These are phyloP conservation scores for Platanista minor DNA, from an alignment of 2,113 vertebrate genomes.

Conservation along the genomic window DNA sequence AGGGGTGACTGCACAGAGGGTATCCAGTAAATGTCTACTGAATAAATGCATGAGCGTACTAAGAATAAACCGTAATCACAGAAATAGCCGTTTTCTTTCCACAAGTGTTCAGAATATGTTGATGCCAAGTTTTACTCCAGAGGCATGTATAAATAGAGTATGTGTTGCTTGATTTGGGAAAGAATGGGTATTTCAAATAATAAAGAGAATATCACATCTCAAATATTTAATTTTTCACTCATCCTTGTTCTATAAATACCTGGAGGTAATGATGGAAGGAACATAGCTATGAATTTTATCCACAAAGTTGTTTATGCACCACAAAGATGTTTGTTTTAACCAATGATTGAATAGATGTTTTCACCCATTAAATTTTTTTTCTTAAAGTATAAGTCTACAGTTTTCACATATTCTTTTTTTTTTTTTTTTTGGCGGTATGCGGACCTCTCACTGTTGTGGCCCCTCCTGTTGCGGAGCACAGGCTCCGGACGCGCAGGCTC, in stretches of 20 bases:
- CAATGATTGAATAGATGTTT: neutral
- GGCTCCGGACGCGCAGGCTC: too few species aligned
- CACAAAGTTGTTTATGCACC: neutral
- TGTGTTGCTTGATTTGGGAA: neutral
- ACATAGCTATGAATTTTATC: neutral
- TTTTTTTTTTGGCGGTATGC: too few species aligned
- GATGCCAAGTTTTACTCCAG: neutral
- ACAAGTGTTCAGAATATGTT: neutral
- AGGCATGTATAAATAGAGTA: neutral
- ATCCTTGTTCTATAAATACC: neutral
- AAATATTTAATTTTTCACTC: conserved; percentile 26
- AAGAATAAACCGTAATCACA: neutral
- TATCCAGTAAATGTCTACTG: neutral
- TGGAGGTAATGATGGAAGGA: neutral
- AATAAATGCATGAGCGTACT: neutral
- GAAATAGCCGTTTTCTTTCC: neutral
- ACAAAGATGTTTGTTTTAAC: neutral
- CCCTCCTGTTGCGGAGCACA: too few species aligned
- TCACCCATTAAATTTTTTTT: neutral
- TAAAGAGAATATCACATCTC: neutral
- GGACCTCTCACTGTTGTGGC: too few species aligned
- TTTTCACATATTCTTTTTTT: neutral
- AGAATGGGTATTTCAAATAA: neutral
- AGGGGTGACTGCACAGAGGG: neutral
- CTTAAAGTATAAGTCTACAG: neutral